Evolutionary conservation across 30 jellyfish, hydroid and myxozoan species (phyloP).

Genomic region (Hydra vulgaris): DNA sequence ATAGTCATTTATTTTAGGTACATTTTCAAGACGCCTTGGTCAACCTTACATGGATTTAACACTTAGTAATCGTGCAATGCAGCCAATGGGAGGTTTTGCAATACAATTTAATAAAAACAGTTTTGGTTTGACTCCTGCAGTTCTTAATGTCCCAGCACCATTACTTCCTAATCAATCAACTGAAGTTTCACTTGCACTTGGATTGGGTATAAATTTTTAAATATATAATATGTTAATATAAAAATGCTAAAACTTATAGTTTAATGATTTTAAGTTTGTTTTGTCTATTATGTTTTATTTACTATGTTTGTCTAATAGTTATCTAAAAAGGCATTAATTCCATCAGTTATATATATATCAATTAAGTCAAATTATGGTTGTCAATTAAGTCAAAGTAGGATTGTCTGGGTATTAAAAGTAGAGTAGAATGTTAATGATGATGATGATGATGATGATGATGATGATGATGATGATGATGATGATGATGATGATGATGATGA

Average conservation of each 20-base stretch:
- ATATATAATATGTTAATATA: no score
- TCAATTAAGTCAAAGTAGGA: no score
- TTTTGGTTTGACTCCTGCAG: conserved; percentile 79
- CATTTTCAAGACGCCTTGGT: conserved; percentile 85
- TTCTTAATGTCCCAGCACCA: conserved; percentile 67
- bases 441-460: conserved; percentile 3
- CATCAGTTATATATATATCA: no score
- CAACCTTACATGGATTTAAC: conserved; percentile 73
- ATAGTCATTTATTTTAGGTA: conserved; percentile 31
- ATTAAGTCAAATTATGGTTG: no score
- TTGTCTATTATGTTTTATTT: no score
- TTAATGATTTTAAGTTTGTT: no score
- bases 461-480: conserved; percentile 3
- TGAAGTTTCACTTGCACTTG: conserved; percentile 63
- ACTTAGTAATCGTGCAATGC: conserved; percentile 83
- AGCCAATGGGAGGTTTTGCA: conserved; percentile 82
- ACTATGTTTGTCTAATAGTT: no score
- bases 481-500: conserved; percentile 4
- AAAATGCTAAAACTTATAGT: no score
- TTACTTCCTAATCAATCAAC: conserved; percentile 79
- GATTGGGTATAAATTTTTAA: conserved; percentile 45
- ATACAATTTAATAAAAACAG: conserved; percentile 85
- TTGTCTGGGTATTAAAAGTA: no score
- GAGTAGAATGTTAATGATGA: neutral
- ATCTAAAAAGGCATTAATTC: no score